Evolutionary conservation across 2,113 vertebrate species (phyloP).

Genomic region (Clarias macrocephalus): DNA sequence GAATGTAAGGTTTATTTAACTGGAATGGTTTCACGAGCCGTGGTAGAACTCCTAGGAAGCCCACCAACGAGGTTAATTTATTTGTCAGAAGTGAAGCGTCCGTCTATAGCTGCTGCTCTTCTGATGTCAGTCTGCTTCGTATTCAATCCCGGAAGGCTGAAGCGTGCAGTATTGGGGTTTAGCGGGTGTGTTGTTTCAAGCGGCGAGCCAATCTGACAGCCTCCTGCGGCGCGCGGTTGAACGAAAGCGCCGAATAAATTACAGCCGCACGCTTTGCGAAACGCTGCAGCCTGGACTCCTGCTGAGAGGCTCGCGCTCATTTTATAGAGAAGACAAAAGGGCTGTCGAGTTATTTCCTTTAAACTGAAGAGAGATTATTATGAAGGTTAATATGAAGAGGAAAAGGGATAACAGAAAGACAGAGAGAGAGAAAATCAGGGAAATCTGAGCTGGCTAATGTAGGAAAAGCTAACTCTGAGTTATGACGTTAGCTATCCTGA

Average conservation of each 20-base stretch:
- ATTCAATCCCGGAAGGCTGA: background rate
- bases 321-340: background rate
- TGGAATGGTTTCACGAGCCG: background rate
- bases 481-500: background rate
- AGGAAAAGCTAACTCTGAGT: background rate
- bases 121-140: background rate
- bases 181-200: background rate
- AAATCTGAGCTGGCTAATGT: background rate
- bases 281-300: background rate
- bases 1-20: background rate
- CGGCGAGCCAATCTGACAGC: background rate
- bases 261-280: background rate
- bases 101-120: background rate
- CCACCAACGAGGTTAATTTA: background rate
- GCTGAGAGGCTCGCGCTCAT: constrained; percentile 6
- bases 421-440: background rate
- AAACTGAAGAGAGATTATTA: background rate
- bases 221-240: background rate
- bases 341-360: background rate
- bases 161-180: background rate
- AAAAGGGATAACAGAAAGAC: background rate
- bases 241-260: constrained; percentile 9
- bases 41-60: background rate
- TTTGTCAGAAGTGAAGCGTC: background rate
- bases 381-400: background rate